Percentiles rank a stretch among this genome's conserved stretches.
These are phyloP conservation scores for Rallus crepitans DNA, from an alignment of 2,797 vertebrate species.

Conservation along the genomic window DNA sequence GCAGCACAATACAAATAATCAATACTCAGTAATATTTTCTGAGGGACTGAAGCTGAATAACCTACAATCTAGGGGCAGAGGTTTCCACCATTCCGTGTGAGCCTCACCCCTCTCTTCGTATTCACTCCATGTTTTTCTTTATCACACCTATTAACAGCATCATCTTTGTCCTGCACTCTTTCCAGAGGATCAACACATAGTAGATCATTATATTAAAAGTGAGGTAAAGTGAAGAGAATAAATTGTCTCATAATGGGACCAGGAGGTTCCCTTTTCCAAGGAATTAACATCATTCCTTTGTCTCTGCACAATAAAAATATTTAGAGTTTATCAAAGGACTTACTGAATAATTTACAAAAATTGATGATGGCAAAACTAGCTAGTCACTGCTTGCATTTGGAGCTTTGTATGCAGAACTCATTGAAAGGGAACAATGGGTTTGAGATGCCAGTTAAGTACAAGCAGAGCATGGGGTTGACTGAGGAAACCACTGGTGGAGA, in stretches of 20 bases:
- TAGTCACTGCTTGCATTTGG: not conserved
- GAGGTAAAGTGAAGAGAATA: not conserved
- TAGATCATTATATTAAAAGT: not conserved
- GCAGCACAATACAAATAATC: not conserved
- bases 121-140: not conserved
- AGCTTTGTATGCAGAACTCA: not conserved
- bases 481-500: not conserved
- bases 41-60: not conserved
- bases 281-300: not conserved
- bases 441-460: not conserved
- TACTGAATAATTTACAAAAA: not conserved
- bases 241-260: not conserved
- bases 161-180: not conserved
- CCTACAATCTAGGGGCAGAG: fast-evolving
- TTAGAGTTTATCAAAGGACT: not conserved
- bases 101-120: not conserved
- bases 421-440: not conserved
- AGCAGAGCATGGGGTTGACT: not conserved
- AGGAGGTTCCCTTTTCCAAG: not conserved
- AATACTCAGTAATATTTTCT: not conserved
- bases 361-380: not conserved
- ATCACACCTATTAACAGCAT: not conserved
- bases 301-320: not conserved
- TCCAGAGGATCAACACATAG: not conserved
- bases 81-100: not conserved